Evolutionary conservation across 2,888 invertebrate genomes (phyloP).

Genomic region (Melanostoma scalare): DNA sequence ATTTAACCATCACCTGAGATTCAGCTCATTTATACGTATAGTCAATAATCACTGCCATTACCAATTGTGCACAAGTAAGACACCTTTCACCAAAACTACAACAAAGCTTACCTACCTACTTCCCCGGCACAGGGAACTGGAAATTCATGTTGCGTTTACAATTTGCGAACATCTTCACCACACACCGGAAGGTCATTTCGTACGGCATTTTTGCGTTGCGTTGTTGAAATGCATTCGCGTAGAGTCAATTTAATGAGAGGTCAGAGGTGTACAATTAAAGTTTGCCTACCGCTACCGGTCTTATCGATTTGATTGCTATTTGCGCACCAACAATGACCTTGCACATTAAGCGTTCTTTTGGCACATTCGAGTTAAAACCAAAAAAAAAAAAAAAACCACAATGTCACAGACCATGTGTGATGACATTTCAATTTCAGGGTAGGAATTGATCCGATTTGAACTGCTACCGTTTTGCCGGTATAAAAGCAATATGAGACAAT

Average conservation of each 20-base stretch:
- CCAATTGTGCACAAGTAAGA: conserved; percentile 33
- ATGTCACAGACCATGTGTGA: conserved; percentile 11
- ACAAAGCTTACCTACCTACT: background rate
- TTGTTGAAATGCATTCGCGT: too few relatives aligned
- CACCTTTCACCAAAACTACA: conserved; percentile 43
- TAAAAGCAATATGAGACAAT: conserved; percentile 14
- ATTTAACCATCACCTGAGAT: too few relatives aligned
- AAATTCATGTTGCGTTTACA: conserved; percentile 11
- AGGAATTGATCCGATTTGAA: conserved; percentile 24
- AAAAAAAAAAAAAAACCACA: conserved; percentile 7
- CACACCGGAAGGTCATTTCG: conserved; percentile 45
- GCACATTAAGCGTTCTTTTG: conserved; percentile 35
- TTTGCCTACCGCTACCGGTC: background rate
- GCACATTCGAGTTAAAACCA: conserved; percentile 5
- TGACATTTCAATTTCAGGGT: conserved; percentile 23
- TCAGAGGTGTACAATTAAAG: background rate
- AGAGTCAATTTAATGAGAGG: too few relatives aligned
- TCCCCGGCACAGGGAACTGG: conserved; percentile 31
- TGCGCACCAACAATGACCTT: conserved; percentile 39
- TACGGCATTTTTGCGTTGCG: too few relatives aligned
- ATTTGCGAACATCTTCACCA: conserved; percentile 28
- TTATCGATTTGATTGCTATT: conserved; percentile 24
- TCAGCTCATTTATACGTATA: too few relatives aligned
- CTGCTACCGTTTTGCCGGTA: conserved; percentile 12
- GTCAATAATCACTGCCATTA: too few relatives aligned